Base-by-base conservation (phyloP, 2,113 vertebrate genomes). In the Brachypodius melanocephalos region DNA sequence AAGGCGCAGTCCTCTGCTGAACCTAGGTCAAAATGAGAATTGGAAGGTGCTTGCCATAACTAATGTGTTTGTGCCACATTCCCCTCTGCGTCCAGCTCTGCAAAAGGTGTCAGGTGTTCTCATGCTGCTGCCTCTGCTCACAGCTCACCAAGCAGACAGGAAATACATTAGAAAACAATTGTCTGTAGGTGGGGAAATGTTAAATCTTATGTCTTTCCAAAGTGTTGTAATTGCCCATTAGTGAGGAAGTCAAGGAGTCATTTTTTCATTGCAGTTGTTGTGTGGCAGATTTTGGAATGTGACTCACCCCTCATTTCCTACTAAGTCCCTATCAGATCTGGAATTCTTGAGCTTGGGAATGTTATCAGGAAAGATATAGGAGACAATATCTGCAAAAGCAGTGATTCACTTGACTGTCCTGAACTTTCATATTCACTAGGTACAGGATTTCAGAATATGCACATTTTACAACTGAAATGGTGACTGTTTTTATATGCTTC, bases 221-320 rank as follows among this genome's bases (percentile, higher is more conserved):
- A 93, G 67, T 12, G 8, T 28, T 68, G 12, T 82, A 90, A 96
- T 69, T 85, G 88, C 28, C 83, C 76, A 87, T 96, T 96, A 96
- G 76, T n/a, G 68, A 96, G 95, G 87, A 94, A 95, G 76, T 58
- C 51, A 90, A 89, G 85, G 95, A 92, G 67, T 88, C 89, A 20
- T 32, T 66, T 90, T 52, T 86, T 86, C n/a, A 21, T 31, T 69
- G 38, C 8, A 52, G 34, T 73, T 42, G 36, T 57, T 78, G 55
- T 63, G 22, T 58, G 66, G 82, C 55, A 88, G 59, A 73, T 42
- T 79, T 83, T 83, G 36, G 63, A 65, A 77, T 7, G 22, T 62
- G 67, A 46, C 26, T 25, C 26, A 57, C 63, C 13, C 40, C 32
- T 66, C 36, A 38, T 32, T 84, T 79, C 20, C 36, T 52, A 46